phyloP scores from a whole-genome alignment of 2,113 vertebrate genomes.

The Rhineura floridana region DNA sequence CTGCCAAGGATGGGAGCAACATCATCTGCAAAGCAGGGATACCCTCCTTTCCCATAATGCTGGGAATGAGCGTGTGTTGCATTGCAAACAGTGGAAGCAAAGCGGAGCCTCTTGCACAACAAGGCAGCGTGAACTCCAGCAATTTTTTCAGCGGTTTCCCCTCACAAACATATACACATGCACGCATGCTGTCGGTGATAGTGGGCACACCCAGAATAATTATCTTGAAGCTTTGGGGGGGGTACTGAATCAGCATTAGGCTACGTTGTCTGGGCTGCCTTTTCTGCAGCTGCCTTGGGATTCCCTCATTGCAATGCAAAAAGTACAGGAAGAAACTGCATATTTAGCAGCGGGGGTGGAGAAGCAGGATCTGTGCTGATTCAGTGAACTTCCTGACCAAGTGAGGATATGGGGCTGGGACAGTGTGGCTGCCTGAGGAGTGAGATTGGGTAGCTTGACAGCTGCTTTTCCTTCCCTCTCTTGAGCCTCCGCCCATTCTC shows the following conservation, averaged over 20 bases:
- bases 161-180: not conserved
- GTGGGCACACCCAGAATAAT: not conserved
- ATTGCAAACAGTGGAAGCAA: not conserved
- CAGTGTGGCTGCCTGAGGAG: not conserved
- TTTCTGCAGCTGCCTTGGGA: not conserved
- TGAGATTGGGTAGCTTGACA: not conserved
- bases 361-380: not conserved
- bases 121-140: not conserved
- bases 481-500: not conserved
- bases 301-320: not conserved
- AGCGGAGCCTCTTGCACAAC: not conserved
- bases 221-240: not conserved
- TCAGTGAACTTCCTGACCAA: not conserved
- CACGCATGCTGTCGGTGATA: not conserved
- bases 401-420: not conserved
- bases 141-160: not conserved
- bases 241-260: not conserved
- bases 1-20: not conserved
- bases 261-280: not conserved
- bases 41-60: conserved; percentile 6
- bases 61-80: not conserved
- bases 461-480: not conserved
- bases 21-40: conserved; percentile 2
- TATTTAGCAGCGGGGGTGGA: not conserved
- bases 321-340: not conserved